These are phyloP conservation scores for Yponomeuta cagnagella DNA, from an alignment of 2,888 invertebrate species.

Conservation along the genomic window DNA sequence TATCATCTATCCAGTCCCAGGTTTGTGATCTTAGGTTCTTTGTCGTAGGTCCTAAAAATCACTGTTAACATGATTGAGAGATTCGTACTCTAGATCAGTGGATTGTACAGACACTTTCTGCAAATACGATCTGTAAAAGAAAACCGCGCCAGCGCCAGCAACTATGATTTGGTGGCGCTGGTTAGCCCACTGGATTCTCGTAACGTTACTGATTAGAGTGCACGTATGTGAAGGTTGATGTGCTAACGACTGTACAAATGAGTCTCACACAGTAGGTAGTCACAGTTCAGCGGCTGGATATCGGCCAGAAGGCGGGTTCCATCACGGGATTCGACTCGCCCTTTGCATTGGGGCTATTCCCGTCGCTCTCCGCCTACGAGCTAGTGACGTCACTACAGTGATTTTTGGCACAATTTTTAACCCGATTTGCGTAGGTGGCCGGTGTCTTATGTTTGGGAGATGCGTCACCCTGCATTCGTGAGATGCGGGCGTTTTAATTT, in stretches of 20 bases:
- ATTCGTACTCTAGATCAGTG: too few relatives aligned
- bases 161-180: too few relatives aligned
- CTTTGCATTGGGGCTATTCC: constrained; percentile 30
- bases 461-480: background rate
- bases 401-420: constrained; percentile 38
- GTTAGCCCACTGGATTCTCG: too few relatives aligned
- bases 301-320: constrained; percentile 15
- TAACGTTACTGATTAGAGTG: too few relatives aligned
- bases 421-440: background rate
- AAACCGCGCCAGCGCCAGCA: too few relatives aligned
- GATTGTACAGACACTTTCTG: too few relatives aligned
- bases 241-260: background rate
- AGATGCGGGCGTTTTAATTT: constrained; percentile 1
- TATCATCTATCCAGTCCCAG: too few relatives aligned
- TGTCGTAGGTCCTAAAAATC: too few relatives aligned
- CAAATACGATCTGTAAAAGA: too few relatives aligned
- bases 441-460: background rate
- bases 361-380: constrained; percentile 20
- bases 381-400: constrained; percentile 26
- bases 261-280: background rate
- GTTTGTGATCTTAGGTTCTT: too few relatives aligned
- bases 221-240: too few relatives aligned
- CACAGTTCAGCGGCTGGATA: constrained; percentile 8
- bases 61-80: too few relatives aligned
- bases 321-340: constrained; percentile 20